phyloP scores from a whole-genome alignment of 1,140 invertebrate species.

The Streblospio benedicti region DNA sequence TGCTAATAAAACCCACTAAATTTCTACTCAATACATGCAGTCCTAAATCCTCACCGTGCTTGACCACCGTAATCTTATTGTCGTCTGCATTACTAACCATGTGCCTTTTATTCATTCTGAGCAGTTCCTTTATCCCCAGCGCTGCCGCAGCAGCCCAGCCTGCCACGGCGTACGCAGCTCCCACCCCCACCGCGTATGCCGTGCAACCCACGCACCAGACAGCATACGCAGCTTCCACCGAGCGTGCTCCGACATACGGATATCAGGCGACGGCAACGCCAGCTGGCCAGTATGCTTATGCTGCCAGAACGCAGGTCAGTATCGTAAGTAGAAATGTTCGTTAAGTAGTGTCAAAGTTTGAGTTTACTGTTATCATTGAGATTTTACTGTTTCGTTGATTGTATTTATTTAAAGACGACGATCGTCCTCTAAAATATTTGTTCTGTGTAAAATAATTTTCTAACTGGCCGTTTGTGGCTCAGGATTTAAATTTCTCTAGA shows the following conservation, averaged over 20 bases:
- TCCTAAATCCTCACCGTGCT: not conserved
- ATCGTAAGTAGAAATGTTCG: no score
- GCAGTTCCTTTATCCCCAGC: not conserved
- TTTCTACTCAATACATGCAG: not conserved
- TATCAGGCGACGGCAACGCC: conserved; percentile 11
- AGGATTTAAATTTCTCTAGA: not conserved
- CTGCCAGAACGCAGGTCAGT: conserved; percentile 6
- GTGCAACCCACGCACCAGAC: conserved; percentile 5
- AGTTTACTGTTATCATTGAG: not conserved
- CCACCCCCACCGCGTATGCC: not conserved
- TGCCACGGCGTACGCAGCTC: conserved; percentile 6
- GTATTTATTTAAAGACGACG: not conserved
- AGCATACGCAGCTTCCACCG: conserved; percentile 2
- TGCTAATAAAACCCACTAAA: not conserved
- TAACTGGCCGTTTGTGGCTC: not conserved
- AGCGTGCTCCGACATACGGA: conserved; percentile 5
- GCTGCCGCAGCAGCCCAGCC: conserved; percentile 2
- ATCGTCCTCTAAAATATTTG: not conserved
- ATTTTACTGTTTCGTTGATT: not conserved
- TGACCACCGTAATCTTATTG: not conserved
- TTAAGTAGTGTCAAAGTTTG: no score
- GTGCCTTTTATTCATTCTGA: not conserved
- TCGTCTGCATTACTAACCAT: not conserved
- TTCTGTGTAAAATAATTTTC: not conserved
- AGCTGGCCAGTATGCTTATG: conserved; percentile 12